Evolutionary conservation across 2,888 invertebrate species (phyloP).

Genomic region (Subacronicta megacephala): DNA sequence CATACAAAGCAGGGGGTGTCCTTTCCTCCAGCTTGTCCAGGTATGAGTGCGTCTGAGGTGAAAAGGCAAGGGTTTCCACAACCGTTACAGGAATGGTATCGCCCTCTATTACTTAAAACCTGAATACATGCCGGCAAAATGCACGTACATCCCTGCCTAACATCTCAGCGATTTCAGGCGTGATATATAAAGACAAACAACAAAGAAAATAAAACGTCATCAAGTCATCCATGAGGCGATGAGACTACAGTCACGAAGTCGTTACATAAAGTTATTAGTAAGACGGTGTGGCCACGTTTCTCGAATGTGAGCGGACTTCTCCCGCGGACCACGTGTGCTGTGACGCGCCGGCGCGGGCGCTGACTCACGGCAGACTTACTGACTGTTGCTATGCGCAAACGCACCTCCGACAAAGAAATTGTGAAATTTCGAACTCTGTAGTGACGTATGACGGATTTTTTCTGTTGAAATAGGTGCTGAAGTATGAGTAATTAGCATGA

Average conservation of each 20-base stretch:
- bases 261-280: constrained; percentile 20
- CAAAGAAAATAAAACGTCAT: constrained; percentile 33
- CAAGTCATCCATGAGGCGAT: constrained; percentile 11
- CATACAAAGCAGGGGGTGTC: too few relatives aligned
- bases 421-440: constrained; percentile 34
- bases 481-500: constrained; percentile 38
- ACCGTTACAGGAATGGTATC: too few relatives aligned
- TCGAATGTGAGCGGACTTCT: constrained; percentile 26
- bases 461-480: constrained; percentile 32
- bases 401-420: constrained; percentile 25
- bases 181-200: constrained; percentile 1
- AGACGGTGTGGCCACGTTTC: constrained; percentile 29
- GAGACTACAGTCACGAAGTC: constrained; percentile 25
- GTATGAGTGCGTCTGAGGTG: too few relatives aligned
- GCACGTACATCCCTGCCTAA: too few relatives aligned
- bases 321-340: constrained; percentile 41
- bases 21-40: too few relatives aligned
- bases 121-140: too few relatives aligned
- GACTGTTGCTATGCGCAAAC: constrained; percentile 46
- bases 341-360: constrained; percentile 24
- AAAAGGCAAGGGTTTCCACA: too few relatives aligned
- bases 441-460: constrained; percentile 31
- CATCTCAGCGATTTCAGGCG: too few relatives aligned
- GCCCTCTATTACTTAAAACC: too few relatives aligned
- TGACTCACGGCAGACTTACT: constrained; percentile 40